phyloP scores from a whole-genome alignment of 2,888 invertebrate species.

The Allygus modestus region DNA sequence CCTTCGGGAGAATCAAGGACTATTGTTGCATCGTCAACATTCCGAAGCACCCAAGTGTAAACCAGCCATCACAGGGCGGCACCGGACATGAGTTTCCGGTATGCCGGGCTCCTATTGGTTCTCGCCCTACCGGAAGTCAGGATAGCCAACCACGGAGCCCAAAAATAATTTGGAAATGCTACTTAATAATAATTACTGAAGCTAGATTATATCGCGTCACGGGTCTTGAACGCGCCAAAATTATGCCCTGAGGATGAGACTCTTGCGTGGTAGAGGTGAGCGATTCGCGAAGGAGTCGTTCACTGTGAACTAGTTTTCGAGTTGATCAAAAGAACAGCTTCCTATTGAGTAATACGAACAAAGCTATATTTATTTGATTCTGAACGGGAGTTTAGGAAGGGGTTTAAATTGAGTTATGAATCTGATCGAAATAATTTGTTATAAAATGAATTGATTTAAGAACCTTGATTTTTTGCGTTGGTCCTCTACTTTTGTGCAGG shows the following conservation, averaged over 20 bases:
- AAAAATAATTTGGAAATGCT: constrained; percentile 27
- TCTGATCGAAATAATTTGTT: too few relatives aligned
- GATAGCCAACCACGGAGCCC: constrained; percentile 23
- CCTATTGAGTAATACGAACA: too few relatives aligned
- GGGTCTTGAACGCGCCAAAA: constrained; percentile 6
- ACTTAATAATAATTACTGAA: constrained; percentile 31
- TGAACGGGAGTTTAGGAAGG: too few relatives aligned
- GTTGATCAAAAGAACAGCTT: too few relatives aligned
- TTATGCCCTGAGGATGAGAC: not conserved
- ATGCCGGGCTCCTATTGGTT: constrained; percentile 21
- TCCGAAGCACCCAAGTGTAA: constrained; percentile 31
- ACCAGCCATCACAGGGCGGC: constrained; percentile 30
- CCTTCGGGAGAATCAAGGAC: not conserved
- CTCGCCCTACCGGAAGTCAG: constrained; percentile 22
- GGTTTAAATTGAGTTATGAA: too few relatives aligned
- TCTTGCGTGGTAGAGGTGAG: not conserved
- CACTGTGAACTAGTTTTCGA: not conserved
- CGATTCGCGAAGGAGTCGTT: constrained; percentile 1
- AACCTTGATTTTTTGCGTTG: too few relatives aligned
- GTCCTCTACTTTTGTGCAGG: too few relatives aligned
- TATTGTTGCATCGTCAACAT: constrained; percentile 17
- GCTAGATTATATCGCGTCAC: constrained; percentile 12
- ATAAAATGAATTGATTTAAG: too few relatives aligned
- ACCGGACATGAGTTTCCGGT: constrained; percentile 26
- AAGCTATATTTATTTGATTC: too few relatives aligned